Evolutionary conservation across 2,888 invertebrate species (phyloP), one percentile per base, ranked within the genome.

Genomic region (Drosophila macrothrix): DNA sequence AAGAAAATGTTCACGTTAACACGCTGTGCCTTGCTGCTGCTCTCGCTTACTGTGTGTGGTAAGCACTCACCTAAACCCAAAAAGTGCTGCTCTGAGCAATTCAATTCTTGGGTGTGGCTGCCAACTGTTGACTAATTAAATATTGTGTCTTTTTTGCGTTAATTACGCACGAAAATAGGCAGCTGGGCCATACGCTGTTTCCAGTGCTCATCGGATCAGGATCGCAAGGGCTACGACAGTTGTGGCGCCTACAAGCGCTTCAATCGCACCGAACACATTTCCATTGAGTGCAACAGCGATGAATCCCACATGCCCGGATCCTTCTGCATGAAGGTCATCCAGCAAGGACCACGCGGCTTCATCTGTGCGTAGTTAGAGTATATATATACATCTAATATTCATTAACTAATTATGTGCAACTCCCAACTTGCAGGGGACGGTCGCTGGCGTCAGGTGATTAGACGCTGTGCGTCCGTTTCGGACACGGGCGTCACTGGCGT

Each of bases 271-370:
- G 95, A 96, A 78, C 97, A 99, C 92, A 97, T 98, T 81, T 96
- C 98, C 14, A 96, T 98, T 3, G 98, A 99, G 90, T 99, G 99
- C 92, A 97, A 96, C 91, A 98, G 97, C 91, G 98, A 98, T 91
- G 98, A 99, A 93, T 98, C 98, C 49, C 95, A 97, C 80, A 97
- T 97, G 94, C 98, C 98, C 29, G 99, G 99, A 10, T 97, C 98
- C 4, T 99, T 99, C 93, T 99, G 99, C 93, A 97, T 98, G 95
- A 99, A 99, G 94, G 95, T 97, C 31, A 97, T 97, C 2, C 97
- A 98, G 89, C 99, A 99, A 92, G 97, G 99, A 69, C 98, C 98
- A 0, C 96, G 96, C 92, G 98, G 98, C 77, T 98, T 98, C 92
- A 97, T 98, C 91, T 99, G 99, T 98, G 94, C 96, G 97, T 96